These are phyloP conservation scores for Drosophila santomea DNA, from an alignment of 1,140 invertebrate species.

Conservation along the genomic window DNA sequence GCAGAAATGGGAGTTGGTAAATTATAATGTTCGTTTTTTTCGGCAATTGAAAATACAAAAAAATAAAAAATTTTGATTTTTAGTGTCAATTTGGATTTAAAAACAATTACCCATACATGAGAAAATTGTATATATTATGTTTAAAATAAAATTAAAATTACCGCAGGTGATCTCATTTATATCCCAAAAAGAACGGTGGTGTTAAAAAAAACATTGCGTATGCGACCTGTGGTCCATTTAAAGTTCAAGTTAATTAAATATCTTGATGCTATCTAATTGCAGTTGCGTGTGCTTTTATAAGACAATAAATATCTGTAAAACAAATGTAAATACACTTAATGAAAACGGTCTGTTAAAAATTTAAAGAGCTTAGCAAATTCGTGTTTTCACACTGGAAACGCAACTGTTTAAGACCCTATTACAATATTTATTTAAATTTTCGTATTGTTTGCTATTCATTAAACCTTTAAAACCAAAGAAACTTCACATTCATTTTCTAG, in stretches of 20 bases:
- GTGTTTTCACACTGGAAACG: background rate
- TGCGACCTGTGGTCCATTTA: conserved; percentile 13
- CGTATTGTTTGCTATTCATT: background rate
- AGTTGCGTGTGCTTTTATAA: conserved; percentile 5
- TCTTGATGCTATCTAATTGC: conserved; percentile 7
- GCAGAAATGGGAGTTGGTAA: background rate
- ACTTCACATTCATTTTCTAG: background rate
- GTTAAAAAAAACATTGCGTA: background rate
- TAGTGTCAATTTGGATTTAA: too few species aligned
- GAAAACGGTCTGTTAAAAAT: background rate
- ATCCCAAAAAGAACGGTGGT: background rate
- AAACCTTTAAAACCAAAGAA: background rate
- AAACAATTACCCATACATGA: background rate
- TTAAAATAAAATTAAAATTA: too few species aligned
- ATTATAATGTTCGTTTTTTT: background rate
- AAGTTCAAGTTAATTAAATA: conserved; percentile 14
- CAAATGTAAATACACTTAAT: background rate
- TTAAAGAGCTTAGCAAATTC: background rate
- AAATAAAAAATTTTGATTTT: too few species aligned
- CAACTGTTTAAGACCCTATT: background rate
- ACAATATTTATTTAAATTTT: background rate
- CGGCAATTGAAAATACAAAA: too few species aligned
- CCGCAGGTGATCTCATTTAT: too few species aligned
- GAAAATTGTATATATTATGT: background rate
- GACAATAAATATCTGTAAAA: background rate